Base-by-base conservation (phyloP, 2,113 vertebrate species). In the Paradoxurus hermaphroditus region DNA sequence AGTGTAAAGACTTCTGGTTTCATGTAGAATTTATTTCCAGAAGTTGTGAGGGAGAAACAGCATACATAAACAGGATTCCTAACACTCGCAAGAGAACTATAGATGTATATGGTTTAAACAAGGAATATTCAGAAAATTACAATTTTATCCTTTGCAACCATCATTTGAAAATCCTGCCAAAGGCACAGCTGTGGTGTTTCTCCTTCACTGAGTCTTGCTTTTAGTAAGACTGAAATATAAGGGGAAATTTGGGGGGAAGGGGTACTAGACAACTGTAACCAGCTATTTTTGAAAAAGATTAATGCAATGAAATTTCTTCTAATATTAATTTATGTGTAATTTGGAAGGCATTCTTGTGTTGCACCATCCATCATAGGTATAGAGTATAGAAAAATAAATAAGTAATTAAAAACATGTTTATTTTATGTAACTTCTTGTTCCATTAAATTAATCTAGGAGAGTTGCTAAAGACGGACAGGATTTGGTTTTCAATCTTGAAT, bases 341-440 rank as follows among this genome's bases (percentile, higher is more conserved):
- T 98, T 97, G 97, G 86, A 96, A 90, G 75, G 81, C 96, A 97
- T 97, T 97, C 41, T 97, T 97, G 94, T 95, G 84, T 97, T 96
- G 75, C 65, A 79, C 83, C 97, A 98, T 98, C 94, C 86, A 97
- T 98, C 98, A 98, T 29, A 85, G 65, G 4, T 34, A 93, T 39
- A 10, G 0, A 0, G 77, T 96, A 79, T 34, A 81, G 44, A 95
- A 75, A 53, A 75, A 90, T 53, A 98, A 97, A 94, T 88, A 96
- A 97, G 75, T 88, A 98, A 98, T 98, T 98, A 98, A 98, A 98
- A 98, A 78, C 65, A 63, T 77, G 46, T 96, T 98, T 97, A 92
- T 98, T 93, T 97, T 94, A 97, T 93, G 51, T 94, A 86, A 96
- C 96, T 97, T 95, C 34, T 93, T 96, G 56, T 82, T 97, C 49